phyloP scores from a whole-genome alignment of 2,113 vertebrate genomes.

The Stercorarius parasiticus region DNA sequence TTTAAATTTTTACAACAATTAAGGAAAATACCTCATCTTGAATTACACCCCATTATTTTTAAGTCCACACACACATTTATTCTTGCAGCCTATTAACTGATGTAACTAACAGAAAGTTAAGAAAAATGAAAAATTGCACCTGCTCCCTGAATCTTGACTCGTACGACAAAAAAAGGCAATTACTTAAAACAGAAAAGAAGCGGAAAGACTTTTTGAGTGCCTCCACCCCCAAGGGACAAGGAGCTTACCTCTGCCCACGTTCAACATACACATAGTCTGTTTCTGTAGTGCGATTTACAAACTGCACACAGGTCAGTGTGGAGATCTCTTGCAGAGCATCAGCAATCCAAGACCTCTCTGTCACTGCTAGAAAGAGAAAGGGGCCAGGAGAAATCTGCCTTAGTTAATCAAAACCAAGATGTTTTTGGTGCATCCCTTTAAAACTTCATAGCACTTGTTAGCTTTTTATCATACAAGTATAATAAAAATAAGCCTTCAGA shows the following conservation, averaged over 20 bases:
- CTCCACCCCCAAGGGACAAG: not conserved
- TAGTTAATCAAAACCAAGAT: not conserved
- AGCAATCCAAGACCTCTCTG: slow-evolving; percentile 50
- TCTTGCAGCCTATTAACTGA: not conserved
- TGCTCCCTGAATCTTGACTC: not conserved
- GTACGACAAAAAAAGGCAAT: not conserved
- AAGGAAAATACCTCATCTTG: not conserved
- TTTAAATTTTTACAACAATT: not conserved
- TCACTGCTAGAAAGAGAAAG: slow-evolving; percentile 35
- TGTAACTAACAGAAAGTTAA: not conserved
- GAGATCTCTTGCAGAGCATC: slow-evolving; percentile 79
- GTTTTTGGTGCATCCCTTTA: not conserved
- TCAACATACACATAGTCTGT: slow-evolving; percentile 82
- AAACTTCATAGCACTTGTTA: not conserved
- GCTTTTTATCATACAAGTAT: not conserved
- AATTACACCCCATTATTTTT: not conserved
- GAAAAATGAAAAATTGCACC: not conserved
- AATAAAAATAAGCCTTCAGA: not conserved
- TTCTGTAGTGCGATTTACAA: slow-evolving; percentile 82
- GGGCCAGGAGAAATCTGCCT: not conserved
- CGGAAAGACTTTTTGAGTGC: not conserved
- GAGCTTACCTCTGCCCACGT: slow-evolving; percentile 79
- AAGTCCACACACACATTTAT: not conserved
- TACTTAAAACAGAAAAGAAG: not conserved
- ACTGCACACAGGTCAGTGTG: slow-evolving; percentile 81